A percentile compares a stretch with the other conserved stretches of the same genome.
Conservation (phyloP, 2,888 invertebrate species). For the Coleophora flavipennella region DNA sequence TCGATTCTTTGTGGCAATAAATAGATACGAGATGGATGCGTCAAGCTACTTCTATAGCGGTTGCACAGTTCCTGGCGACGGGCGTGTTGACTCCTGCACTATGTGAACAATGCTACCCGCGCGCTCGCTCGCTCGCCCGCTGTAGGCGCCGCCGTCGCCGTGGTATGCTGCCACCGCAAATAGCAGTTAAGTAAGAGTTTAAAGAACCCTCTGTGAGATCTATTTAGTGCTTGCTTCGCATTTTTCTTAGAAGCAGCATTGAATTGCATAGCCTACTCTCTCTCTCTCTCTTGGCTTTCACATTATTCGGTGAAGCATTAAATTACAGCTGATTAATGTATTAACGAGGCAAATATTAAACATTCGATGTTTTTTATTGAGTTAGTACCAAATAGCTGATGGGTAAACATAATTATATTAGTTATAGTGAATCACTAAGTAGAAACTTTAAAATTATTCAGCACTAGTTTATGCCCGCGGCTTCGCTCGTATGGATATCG, state of each 20-base stretch:
- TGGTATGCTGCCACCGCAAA: constrained; percentile 43
- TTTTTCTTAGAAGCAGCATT: neutral
- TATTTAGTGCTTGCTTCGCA: too few species aligned
- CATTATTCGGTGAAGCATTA: constrained; percentile 9
- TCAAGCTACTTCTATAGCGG: constrained; percentile 22
- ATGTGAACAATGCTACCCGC: constrained; percentile 58
- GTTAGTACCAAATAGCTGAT: too few species aligned
- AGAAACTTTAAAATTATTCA: too few species aligned
- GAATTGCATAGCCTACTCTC: constrained; percentile 4
- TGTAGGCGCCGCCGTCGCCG: constrained; percentile 30
- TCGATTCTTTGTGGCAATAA: constrained; percentile 48
- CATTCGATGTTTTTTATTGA: too few species aligned
- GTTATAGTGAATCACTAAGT: too few species aligned
- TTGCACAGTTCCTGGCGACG: constrained; percentile 57
- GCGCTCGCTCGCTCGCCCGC: too few species aligned
- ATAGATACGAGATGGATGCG: constrained; percentile 25
- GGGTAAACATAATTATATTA: too few species aligned
- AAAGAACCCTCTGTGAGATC: constrained; percentile 31
- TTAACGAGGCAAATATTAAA: too few species aligned
- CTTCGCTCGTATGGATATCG: too few species aligned
- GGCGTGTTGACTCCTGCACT: constrained; percentile 52
- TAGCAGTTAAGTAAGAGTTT: constrained; percentile 44
- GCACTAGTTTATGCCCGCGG: too few species aligned
- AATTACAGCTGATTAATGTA: constrained; percentile 5
- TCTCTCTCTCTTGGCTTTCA: constrained; percentile 18